Evolutionary conservation across 2,797 vertebrate genomes (phyloP).

Genomic region (Moxostoma hubbsi): DNA sequence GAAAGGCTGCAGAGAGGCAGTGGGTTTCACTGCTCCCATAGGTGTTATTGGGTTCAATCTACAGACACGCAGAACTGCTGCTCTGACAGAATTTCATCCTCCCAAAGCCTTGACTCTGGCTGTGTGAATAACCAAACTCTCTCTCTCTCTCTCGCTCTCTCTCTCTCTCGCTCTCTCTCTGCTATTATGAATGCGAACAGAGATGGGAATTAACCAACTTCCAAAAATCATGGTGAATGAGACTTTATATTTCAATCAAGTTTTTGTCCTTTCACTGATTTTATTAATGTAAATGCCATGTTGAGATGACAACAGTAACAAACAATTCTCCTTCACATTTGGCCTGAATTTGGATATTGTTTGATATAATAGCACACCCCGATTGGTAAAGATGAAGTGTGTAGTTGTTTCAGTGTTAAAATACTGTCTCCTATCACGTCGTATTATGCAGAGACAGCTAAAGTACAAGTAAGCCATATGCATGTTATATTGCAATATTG

Average conservation of each 20-base stretch:
- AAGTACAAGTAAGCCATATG: too few relatives aligned
- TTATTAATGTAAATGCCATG: slow-evolving; percentile 1
- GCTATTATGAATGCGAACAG: slow-evolving; percentile 10
- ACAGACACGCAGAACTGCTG: slow-evolving; percentile 32
- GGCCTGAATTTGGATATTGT: slow-evolving; percentile 2
- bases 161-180: slow-evolving; percentile 17
- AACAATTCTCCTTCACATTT: slow-evolving; percentile 15
- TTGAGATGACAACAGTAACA: slow-evolving; percentile 36
- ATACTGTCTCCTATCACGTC: too few relatives aligned
- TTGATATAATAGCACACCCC: neutral
- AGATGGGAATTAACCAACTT: slow-evolving; percentile 15
- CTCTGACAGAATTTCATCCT: slow-evolving; percentile 44
- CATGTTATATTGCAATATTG: too few relatives aligned
- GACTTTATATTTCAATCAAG: slow-evolving; percentile 3
- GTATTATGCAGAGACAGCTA: too few relatives aligned
- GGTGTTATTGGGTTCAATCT: slow-evolving; percentile 40
- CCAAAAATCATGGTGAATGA: slow-evolving; percentile 4
- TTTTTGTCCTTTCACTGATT: slow-evolving; percentile 7
- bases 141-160: slow-evolving; percentile 32
- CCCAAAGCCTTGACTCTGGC: slow-evolving; percentile 20
- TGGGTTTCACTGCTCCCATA: slow-evolving; percentile 21
- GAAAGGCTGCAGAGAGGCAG: slow-evolving; percentile 5
- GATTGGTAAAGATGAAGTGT: neutral
- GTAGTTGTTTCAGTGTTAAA: too few relatives aligned
- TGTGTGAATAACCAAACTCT: slow-evolving; percentile 40